These are phyloP conservation scores for Dryadula phaetusa DNA, from an alignment of 2,888 invertebrate genomes.

Conservation along the genomic window DNA sequence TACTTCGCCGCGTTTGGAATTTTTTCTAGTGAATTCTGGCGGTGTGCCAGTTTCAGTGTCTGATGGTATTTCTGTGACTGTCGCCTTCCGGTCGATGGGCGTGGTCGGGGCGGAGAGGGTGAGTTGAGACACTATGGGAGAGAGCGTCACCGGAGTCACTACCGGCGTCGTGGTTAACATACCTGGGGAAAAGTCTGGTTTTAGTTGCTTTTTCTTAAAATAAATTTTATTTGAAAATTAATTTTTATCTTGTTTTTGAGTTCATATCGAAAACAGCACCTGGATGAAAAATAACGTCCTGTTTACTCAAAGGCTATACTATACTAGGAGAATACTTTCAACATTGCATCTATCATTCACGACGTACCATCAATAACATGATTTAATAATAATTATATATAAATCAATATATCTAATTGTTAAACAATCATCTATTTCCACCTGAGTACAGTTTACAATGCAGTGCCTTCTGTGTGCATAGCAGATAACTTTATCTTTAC, in stretches of 20 bases:
- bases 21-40: slow-evolving; percentile 62
- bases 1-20: slow-evolving; percentile 75
- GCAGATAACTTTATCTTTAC: neutral
- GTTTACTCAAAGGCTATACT: too few relatives aligned
- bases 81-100: slow-evolving; percentile 64
- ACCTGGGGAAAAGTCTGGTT: slow-evolving; percentile 51
- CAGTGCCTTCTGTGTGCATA: neutral
- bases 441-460: neutral
- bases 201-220: slow-evolving; percentile 58
- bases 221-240: neutral
- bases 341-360: too few relatives aligned
- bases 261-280: too few relatives aligned
- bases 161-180: slow-evolving; percentile 78
- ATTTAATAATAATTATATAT: too few relatives aligned
- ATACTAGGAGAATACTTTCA: too few relatives aligned
- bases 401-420: too few relatives aligned
- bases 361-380: too few relatives aligned
- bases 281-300: too few relatives aligned
- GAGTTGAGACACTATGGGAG: slow-evolving; percentile 86
- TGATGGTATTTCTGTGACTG: slow-evolving; percentile 60
- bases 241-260: too few relatives aligned
- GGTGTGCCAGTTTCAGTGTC: slow-evolving; percentile 65
- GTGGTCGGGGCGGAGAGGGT: slow-evolving; percentile 81
- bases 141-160: slow-evolving; percentile 79
- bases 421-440: too few relatives aligned